Evolutionary conservation across 2,797 vertebrate species (phyloP), one percentile per base, ranked within the genome.

Genomic region (Pseudotriccus pelzelni): DNA sequence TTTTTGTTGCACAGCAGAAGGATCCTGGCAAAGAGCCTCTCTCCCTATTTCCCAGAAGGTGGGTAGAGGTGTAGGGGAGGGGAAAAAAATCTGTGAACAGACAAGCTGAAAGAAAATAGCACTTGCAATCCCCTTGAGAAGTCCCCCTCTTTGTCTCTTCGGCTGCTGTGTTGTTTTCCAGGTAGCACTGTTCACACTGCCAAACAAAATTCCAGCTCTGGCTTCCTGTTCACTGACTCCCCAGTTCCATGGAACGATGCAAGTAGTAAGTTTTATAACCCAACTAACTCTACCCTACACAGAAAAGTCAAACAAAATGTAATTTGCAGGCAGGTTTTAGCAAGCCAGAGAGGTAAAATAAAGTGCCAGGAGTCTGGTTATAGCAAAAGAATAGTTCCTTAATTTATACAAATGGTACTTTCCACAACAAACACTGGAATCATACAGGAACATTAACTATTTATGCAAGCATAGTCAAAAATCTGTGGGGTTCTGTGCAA

Each of bases 291-390:
- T 80, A 77, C 18, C 27, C 75, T 83, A 74, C 19, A 64, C 41
- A 92, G 68, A 73, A 87, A 89, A 89, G 53, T 17, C 32, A 89
- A 92, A 87, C n/a, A 87, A 87, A 89, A 87, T 52, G 15, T 56
- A 89, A 93, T 89, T 91, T 90, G n/a, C 89, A 94, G 92, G 46
- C 94, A 96, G 81, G 89, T 96, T 92, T 81, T 77, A 96, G 90
- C 93, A 96, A 84, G 93, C 43, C 82, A 92, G 49, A 87, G 53
- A 92, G 30, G 62, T 64, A 83, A 92, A 92, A 87, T 55, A 56
- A 92, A 94, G 63, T 55, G 79, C 75, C 89, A 95, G 49, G 37
- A 92, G 72, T 74, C 72, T 94, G 69, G 73, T 77, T 93, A 89
- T 47, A 89, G 62, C 62, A 91, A 87, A 96, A 89, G 7, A 87